Evolutionary conservation across 2,113 vertebrate genomes (phyloP), one percentile per base, ranked within the genome.

Genomic region (Mellivora capensis): DNA sequence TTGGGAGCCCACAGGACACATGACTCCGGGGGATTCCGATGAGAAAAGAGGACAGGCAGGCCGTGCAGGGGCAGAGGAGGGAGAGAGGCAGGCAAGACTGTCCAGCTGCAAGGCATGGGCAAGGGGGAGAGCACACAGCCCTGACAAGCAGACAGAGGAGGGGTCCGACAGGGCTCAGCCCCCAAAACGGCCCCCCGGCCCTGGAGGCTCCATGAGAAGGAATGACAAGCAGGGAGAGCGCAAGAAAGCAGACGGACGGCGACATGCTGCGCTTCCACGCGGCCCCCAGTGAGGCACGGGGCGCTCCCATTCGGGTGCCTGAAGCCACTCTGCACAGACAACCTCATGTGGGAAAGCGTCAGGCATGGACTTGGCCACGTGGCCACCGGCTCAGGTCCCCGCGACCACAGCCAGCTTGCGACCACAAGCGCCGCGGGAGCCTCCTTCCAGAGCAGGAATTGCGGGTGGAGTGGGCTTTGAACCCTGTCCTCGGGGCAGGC

Each of bases 281-380:
- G 13, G 25, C 37, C 31, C 39, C 31, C 20, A 4, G 42, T 1
- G 62, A 74, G 12, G 27, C 57, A 20, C 12, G 72, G n/a, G 57
- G 1, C 2, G 0, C 10, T 9, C 29, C 67, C 20, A 0, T n/a
- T 13, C n/a, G 1, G 29, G 29, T 34, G 13, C 52, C 2, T 0
- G 13, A 1, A 23, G 6, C 10, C 12, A 0, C 14, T 18, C 9
- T 44, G 23, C 1, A 15, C 7, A 4, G 8, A 44, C 54, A 52
- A 3, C 7, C 12, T 18, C 42, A 31, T 4, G 3, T 11, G 25
- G 4, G 17, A 18, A 2, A 42, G 18, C 29, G 11, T 23, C 54
- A 29, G 34, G 20, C 7, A 3, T 0, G 1, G 39, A 7, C 14
- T 29, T 7, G 34, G 12, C 2, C 15, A 17, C 23, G 2, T 1